These are phyloP conservation scores for Neuroterus valhalla DNA, from an alignment of 1,140 invertebrate species.

Conservation along the genomic window DNA sequence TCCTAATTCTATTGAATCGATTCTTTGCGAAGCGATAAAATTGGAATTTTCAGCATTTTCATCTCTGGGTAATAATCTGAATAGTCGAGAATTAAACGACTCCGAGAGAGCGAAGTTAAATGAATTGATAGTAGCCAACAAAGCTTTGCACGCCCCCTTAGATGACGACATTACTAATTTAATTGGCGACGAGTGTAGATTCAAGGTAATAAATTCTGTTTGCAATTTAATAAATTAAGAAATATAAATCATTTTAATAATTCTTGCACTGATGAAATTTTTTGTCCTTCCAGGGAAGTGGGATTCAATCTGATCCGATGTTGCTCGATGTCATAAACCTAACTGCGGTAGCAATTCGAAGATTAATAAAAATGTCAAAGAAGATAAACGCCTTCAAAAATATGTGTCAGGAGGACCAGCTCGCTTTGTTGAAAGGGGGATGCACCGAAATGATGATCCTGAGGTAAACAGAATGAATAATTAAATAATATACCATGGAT, in stretches of 20 bases:
- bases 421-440: constrained; percentile 89
- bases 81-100: constrained; percentile 85
- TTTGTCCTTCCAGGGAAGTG: constrained; percentile 72
- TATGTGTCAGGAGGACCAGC: constrained; percentile 93
- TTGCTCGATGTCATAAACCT: constrained; percentile 91
- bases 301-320: constrained; percentile 81
- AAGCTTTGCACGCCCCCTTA: constrained; percentile 86
- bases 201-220: constrained; percentile 73
- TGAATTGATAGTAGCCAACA: constrained; percentile 89
- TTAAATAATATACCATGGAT: too few relatives aligned
- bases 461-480: too few relatives aligned
- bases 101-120: constrained; percentile 87
- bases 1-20: constrained; percentile 84
- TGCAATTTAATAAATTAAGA: not conserved
- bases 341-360: constrained; percentile 91
- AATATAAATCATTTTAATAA: too few relatives aligned
- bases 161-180: constrained; percentile 86
- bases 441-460: constrained; percentile 93
- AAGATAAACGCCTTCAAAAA: constrained; percentile 91
- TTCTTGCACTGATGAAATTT: constrained; percentile 18
- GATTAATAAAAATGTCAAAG: constrained; percentile 94
- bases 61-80: constrained; percentile 76
- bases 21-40: constrained; percentile 88
- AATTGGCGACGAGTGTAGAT: constrained; percentile 77
- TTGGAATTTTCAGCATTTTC: constrained; percentile 86